Evolutionary conservation across 1,140 invertebrate species (phyloP).

Genomic region (Dermatophagoides farinae): DNA sequence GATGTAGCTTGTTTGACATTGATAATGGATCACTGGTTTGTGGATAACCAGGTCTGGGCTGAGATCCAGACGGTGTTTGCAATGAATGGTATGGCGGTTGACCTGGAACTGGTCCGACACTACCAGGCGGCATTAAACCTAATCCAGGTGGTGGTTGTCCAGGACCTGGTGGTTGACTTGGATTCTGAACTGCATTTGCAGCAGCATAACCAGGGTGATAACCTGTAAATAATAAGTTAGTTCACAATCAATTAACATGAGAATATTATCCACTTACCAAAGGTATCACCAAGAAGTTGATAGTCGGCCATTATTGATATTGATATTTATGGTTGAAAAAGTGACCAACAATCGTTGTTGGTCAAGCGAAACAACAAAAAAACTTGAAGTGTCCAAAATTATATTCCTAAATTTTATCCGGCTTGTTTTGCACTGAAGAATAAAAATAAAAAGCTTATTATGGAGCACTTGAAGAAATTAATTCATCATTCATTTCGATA

Average conservation of each 20-base stretch:
- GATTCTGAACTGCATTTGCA: background rate
- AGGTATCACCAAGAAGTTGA: constrained; percentile 13
- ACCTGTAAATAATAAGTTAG: background rate
- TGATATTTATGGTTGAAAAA: background rate
- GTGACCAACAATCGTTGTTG: background rate
- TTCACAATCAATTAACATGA: background rate
- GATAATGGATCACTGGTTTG: constrained; percentile 2
- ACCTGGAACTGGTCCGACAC: background rate
- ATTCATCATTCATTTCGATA: no score
- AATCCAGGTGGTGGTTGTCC: background rate
- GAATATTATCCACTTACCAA: constrained; percentile 4
- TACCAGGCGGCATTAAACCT: background rate
- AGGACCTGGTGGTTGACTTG: constrained; percentile 3
- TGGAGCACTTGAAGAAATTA: no score
- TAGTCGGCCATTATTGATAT: constrained; percentile 9
- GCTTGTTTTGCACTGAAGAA: no score
- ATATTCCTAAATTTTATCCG: no score
- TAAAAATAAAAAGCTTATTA: no score
- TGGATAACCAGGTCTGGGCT: constrained; percentile 3
- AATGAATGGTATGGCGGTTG: constrained; percentile 9
- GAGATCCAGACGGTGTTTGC: background rate
- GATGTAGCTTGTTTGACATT: constrained; percentile 8
- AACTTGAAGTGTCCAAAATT: no score
- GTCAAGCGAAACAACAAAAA: no score
- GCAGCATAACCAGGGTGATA: constrained; percentile 13